Conservation (phyloP, 2,888 invertebrate species). For the Creontiades dilutus region DNA sequence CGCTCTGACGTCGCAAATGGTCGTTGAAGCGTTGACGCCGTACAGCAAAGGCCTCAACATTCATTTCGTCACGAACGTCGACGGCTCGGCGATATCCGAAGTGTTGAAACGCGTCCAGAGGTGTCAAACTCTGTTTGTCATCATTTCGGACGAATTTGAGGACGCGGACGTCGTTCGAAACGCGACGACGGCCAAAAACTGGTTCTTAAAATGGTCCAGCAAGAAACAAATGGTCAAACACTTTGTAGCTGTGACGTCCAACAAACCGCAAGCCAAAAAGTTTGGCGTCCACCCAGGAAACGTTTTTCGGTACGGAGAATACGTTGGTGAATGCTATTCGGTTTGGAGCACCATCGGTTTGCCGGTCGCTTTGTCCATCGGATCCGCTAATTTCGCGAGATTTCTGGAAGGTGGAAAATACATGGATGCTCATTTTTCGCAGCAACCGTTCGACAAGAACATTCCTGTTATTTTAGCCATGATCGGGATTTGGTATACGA, state of each 20-base stretch:
- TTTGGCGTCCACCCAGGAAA: slow-evolving; percentile 89
- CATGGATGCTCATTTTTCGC: slow-evolving; percentile 94
- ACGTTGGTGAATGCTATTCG: slow-evolving; percentile 95
- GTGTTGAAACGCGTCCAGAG: slow-evolving; percentile 91
- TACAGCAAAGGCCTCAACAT: slow-evolving; percentile 91
- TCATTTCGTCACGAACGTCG: slow-evolving; percentile 99
- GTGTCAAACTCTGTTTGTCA: slow-evolving; percentile 98
- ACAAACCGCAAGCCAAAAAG: slow-evolving; percentile 93
- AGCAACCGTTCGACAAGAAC: slow-evolving; percentile 81
- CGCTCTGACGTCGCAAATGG: slow-evolving; percentile 95
- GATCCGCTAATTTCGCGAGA: slow-evolving; percentile 95
- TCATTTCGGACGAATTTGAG: slow-evolving; percentile 99
- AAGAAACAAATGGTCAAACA: slow-evolving; percentile 81
- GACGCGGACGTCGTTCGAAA: slow-evolving; percentile 99
- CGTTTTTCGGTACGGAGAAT: slow-evolving; percentile 84
- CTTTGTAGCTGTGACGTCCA: slow-evolving; percentile 83
- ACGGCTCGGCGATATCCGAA: slow-evolving; percentile 98
- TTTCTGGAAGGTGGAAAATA: slow-evolving; percentile 93
- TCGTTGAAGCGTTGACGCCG: slow-evolving; percentile 97
- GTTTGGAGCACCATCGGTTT: slow-evolving; percentile 99
- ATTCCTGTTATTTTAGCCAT: slow-evolving; percentile 90
- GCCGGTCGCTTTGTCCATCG: slow-evolving; percentile 94
- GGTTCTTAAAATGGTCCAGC: slow-evolving; percentile 93
- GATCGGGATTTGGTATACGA: slow-evolving; percentile 94
- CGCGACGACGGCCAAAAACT: slow-evolving; percentile 97